These are phyloP conservation scores for Nylanderia fulva DNA, from an alignment of 1,140 invertebrate genomes.

Conservation along the genomic window DNA sequence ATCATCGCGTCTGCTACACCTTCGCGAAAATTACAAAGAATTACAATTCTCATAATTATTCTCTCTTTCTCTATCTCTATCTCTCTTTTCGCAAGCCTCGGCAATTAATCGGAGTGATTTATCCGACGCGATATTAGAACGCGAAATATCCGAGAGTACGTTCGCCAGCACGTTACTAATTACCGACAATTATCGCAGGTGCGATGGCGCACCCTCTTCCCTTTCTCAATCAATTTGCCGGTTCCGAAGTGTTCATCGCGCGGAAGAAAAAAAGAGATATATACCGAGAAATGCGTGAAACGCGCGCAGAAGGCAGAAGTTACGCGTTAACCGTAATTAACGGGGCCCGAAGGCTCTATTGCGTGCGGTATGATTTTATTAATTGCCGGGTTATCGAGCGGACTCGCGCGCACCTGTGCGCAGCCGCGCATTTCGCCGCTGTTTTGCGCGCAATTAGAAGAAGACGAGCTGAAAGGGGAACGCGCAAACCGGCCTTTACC, in stretches of 20 bases:
- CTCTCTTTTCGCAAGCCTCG: constrained; percentile 45
- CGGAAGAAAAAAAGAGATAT: neutral
- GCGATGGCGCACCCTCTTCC: constrained; percentile 28
- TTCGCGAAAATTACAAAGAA: constrained; percentile 15
- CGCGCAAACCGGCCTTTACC: neutral
- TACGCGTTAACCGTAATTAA: constrained; percentile 17
- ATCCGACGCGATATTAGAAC: constrained; percentile 40
- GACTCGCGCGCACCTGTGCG: neutral
- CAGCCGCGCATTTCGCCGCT: neutral
- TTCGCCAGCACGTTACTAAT: constrained; percentile 53
- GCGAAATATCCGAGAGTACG: constrained; percentile 44
- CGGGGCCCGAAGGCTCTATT: neutral
- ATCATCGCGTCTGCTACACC: neutral
- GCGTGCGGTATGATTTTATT: constrained; percentile 36
- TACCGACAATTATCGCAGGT: constrained; percentile 53
- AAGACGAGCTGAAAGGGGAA: constrained; percentile 44
- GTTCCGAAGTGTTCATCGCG: neutral
- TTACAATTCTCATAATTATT: constrained; percentile 11
- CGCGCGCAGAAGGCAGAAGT: neutral
- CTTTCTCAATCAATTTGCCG: constrained; percentile 12
- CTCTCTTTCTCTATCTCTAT: no score
- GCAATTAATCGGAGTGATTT: constrained; percentile 53
- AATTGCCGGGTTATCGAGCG: constrained; percentile 29
- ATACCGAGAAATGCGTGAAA: neutral
- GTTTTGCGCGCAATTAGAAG: constrained; percentile 39